Base-by-base conservation (phyloP, 1,140 invertebrate species). In the Achroia grisella region DNA sequence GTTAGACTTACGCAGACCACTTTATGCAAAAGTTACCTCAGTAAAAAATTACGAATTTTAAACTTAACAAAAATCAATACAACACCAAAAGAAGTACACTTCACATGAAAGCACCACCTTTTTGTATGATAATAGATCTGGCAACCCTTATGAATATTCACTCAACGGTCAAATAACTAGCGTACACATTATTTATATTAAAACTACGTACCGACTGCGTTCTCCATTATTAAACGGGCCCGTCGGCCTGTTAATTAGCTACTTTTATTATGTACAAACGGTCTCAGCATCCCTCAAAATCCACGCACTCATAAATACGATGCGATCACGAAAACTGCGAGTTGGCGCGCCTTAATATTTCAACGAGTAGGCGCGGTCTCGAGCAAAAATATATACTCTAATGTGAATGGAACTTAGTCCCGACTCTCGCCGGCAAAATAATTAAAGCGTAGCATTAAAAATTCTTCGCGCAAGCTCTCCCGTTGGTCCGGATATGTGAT, bases 401-500 rank as follows among this genome's bases (percentile, higher is more conserved):
- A 84, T 84, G 77, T 72, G 71, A 79, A 84, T 78, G 71, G 70
- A 81, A 79, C 75, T 81, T 81, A 76, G 71, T 57, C 56, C 50
- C 52, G 51, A 43, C 45, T 57, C 62, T 59, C 62, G 59, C 48
- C 62, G 43, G 59, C 65, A 71, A 84, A 83, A 84, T 84, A 84
- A 84, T 84, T 84, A 81, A 84, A 79, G 68, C 70, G 61, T 64
- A 54, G 53, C 79, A 84, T 84, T 84, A 79, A 81, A 84, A 81
- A 84, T 84, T 81, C 80, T 71, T 73, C 68, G 65, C 66, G 60
- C 58, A 72, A 68, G 71, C 67, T 65, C 60, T 57, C 13, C 35
- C 62, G 48, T 51, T 57, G 63, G 64, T 32, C 73, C 76, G 77
- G 80, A 81, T 80, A 76, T 71, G 69, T 79, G 77, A 76, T 78